Conservation (phyloP, 2,113 vertebrate genomes). For the Varanus salvator region DNA sequence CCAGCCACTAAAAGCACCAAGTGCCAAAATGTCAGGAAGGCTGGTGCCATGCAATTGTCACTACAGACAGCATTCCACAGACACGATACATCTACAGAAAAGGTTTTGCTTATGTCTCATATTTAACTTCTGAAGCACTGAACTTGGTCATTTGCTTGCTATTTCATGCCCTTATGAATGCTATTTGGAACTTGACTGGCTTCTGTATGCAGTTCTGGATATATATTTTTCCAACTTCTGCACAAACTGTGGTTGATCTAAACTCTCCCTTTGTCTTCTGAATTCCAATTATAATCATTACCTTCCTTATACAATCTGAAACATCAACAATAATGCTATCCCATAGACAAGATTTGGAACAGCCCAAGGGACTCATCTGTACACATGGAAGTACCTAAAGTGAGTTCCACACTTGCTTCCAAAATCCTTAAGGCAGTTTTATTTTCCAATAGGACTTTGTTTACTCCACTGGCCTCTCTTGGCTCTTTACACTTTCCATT, state of each 20-base stretch:
- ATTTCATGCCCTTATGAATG: background rate
- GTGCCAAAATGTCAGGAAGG: background rate
- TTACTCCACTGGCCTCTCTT: constrained; percentile 46
- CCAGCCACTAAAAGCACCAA: background rate
- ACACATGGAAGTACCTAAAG: constrained; percentile 38
- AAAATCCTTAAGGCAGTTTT: constrained; percentile 51
- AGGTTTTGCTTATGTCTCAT: background rate
- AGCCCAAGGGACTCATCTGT: background rate
- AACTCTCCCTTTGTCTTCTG: constrained; percentile 41
- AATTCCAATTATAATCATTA: constrained; percentile 54
- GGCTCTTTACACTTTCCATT: constrained; percentile 68
- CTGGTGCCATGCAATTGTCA: background rate
- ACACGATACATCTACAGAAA: background rate
- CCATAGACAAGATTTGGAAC: background rate
- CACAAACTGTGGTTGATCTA: constrained; percentile 44
- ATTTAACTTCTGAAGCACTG: background rate
- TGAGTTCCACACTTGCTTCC: constrained; percentile 43
- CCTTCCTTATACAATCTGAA: fast-evolving
- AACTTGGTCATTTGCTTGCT: background rate
- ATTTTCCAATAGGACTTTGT: constrained; percentile 56
- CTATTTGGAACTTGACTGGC: background rate
- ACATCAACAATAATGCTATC: constrained; percentile 39
- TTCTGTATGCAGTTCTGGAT: constrained; percentile 58
- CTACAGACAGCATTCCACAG: background rate
- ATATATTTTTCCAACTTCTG: constrained; percentile 31